These are phyloP conservation scores for Cynocephalus volans DNA, from an alignment of 2,113 vertebrate genomes.

Conservation along the genomic window DNA sequence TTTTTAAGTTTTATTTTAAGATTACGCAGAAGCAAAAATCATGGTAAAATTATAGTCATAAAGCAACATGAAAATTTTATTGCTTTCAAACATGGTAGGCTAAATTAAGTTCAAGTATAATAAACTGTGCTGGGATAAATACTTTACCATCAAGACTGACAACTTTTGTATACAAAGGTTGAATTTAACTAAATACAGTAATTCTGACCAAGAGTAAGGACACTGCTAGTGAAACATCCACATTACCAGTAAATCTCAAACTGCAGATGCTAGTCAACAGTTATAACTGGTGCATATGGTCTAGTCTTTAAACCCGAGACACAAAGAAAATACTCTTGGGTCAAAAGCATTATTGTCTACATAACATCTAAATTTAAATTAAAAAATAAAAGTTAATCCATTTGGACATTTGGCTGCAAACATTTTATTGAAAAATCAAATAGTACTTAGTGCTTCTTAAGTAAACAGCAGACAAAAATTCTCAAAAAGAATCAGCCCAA, in stretches of 20 bases:
- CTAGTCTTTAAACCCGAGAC: neutral
- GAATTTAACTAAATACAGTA: conserved; percentile 42
- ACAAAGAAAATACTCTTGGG: neutral
- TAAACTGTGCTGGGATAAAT: conserved; percentile 42
- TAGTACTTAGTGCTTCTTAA: neutral
- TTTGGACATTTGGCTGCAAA: neutral
- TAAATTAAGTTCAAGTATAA: conserved; percentile 44
- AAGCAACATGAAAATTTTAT: conserved; percentile 4
- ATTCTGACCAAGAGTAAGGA: neutral
- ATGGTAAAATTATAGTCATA: neutral
- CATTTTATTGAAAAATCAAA: neutral
- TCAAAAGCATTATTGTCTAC: neutral
- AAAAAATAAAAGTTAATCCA: neutral
- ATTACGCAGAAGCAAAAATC: neutral
- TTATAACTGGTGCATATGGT: neutral
- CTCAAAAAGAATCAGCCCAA: neutral
- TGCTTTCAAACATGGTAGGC: neutral
- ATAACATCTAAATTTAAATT: neutral
- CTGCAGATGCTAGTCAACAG: neutral
- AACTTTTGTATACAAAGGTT: conserved; percentile 27
- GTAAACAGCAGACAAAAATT: neutral
- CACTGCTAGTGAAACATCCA: neutral
- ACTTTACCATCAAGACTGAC: neutral
- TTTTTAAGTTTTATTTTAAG: neutral
- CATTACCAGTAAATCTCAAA: neutral